Evolutionary conservation across 2,113 vertebrate species (phyloP).

Genomic region (Taxidea taxus): DNA sequence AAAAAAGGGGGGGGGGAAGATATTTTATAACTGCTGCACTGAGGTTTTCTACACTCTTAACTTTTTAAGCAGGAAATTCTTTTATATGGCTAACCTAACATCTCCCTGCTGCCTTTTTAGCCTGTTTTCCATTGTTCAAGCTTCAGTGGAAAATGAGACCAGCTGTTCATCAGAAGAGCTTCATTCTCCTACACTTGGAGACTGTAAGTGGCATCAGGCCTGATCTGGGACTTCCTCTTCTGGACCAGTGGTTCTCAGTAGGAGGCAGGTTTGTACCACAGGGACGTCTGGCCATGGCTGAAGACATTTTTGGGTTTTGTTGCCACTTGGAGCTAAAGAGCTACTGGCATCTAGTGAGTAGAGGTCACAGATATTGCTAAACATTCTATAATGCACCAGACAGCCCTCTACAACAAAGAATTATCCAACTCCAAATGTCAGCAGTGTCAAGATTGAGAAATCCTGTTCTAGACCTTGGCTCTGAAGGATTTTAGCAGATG

Average conservation of each 20-base stretch:
- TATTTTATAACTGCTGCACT: background rate
- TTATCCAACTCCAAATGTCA: background rate
- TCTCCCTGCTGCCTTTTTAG: background rate
- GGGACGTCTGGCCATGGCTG: background rate
- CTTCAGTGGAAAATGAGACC: background rate
- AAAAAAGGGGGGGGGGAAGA: background rate
- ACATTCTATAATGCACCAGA: background rate
- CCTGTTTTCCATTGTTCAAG: constrained; percentile 6
- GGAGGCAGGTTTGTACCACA: background rate
- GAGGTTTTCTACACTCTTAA: background rate
- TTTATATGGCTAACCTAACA: background rate
- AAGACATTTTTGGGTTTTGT: background rate
- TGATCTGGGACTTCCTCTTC: background rate
- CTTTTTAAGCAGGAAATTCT: background rate
- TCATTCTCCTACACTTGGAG: background rate
- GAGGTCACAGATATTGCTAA: background rate
- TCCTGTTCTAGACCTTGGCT: background rate
- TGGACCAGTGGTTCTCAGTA: background rate
- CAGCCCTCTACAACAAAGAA: background rate
- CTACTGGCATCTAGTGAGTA: background rate
- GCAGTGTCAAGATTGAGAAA: background rate
- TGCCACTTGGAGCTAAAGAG: background rate
- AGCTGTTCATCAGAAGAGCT: background rate
- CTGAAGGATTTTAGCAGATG: background rate
- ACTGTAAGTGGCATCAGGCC: background rate